Base-by-base conservation (phyloP, 2,888 invertebrate species). In the Cantharis flavilabris region DNA sequence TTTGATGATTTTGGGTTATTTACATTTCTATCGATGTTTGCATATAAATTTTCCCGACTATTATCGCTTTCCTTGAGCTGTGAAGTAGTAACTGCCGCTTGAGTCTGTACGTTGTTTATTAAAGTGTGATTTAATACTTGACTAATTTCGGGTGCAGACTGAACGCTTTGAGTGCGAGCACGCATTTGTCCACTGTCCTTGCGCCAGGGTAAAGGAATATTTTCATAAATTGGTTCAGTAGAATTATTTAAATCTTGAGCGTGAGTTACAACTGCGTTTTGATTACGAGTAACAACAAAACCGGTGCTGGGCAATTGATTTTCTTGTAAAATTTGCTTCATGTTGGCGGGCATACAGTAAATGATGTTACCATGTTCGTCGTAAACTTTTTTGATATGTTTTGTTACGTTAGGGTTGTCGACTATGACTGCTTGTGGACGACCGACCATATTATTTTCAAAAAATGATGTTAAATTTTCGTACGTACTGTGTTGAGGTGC, bases 191-290 rank as follows among this genome's bases (percentile, higher is more conserved):
- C 84, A 63, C 78, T 78, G 62, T 84, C 84, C 69, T 86, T 86
- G 80, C 91, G 91, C 92, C 93, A 93, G 0, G 94, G 93, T 28
- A 94, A 85, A 0, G 94, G 95, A 9, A 95, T 94, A 86, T 95
- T 95, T 84, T 95, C 95, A 86, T 95, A 95, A 80, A 95, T 95
- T 0, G 95, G 95, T 84, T 95, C 95, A 13, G 92, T 90, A 0
- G 91, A 88, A 76, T 90, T 89, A 73, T 87, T 85, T 14, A 88
- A 85, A 72, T 88, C 86, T 70, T 84, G 84, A 11, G 85, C 86
- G 76, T 85, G 86, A 1, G 87, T 84, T 0, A 86, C 85, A 78
- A 87, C 83, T 2, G 86, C 85, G 75, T 86, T 87, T 77, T 89
- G 90, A 79, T 89, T 87, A 20, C 90, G 89, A 14, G 91, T 90